Conservation (phyloP, 2,888 invertebrate species). For the Drosophila barbarae region DNA sequence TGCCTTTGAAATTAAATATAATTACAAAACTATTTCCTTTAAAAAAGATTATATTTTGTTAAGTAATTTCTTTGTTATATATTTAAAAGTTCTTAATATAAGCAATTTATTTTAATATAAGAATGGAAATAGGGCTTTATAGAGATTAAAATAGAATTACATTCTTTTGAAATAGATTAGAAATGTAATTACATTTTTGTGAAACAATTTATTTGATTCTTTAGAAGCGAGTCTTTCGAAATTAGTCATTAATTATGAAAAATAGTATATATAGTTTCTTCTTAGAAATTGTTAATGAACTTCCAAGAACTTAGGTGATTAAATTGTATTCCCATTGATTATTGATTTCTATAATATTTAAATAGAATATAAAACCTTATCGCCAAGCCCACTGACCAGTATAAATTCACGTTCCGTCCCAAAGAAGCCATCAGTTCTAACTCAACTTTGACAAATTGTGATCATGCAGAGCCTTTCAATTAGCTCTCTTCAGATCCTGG, state of each 20-base stretch:
- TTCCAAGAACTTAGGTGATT: neutral
- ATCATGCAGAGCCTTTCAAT: neutral
- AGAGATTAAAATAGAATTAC: too few relatives aligned
- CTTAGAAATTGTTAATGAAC: neutral
- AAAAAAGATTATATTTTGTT: neutral
- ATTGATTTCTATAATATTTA: too few relatives aligned
- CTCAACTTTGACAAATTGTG: neutral
- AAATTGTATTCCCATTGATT: neutral
- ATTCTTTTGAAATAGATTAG: too few relatives aligned
- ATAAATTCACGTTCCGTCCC: neutral
- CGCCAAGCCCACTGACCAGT: neutral
- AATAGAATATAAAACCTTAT: neutral
- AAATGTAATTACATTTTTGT: neutral
- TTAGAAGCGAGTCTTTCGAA: too few relatives aligned
- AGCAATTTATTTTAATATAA: neutral
- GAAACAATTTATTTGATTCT: too few relatives aligned
- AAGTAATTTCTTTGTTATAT: neutral
- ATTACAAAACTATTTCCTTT: neutral
- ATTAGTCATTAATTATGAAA: too few relatives aligned
- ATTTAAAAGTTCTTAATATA: neutral
- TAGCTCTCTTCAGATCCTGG: neutral
- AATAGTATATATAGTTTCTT: too few relatives aligned
- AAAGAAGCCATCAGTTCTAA: neutral
- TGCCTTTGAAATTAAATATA: too few relatives aligned
- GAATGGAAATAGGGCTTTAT: too few relatives aligned